A percentile compares a stretch with the other conserved stretches of the same genome.
Evolutionary conservation across 2,888 invertebrate species (phyloP).

Genomic region (Oscheius myriophilus): DNA sequence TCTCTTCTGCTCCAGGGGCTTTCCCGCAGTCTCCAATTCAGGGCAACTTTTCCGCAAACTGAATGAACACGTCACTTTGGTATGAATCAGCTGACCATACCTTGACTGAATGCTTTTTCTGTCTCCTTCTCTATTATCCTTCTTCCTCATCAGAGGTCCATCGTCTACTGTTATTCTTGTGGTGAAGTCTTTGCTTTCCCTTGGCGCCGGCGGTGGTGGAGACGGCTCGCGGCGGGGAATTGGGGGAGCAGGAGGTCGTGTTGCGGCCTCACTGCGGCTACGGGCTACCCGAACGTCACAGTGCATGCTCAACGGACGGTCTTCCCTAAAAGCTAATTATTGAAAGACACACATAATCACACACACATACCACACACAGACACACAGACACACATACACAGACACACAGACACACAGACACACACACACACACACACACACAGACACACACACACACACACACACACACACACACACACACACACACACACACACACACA

Average conservation of each 20-base stretch:
- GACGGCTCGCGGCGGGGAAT: constrained; percentile 33
- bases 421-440: no score
- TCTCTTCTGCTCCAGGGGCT: constrained; percentile 31
- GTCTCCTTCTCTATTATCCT: constrained; percentile 37
- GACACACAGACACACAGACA: no score
- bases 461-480: no score
- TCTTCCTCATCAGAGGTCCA: constrained; percentile 26
- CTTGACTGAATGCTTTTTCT: constrained; percentile 20
- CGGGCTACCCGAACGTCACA: constrained; percentile 34
- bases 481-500: no score
- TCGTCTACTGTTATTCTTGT: constrained; percentile 44
- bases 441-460: no score
- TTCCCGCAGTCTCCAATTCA: constrained; percentile 38
- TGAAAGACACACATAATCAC: no score
- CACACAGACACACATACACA: no score
- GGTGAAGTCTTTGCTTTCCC: constrained; percentile 14
- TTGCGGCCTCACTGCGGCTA: constrained; percentile 32
- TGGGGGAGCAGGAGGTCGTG: constrained; percentile 29
- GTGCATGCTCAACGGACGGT: constrained; percentile 51
- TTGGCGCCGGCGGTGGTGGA: constrained; percentile 31
- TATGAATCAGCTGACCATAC: background rate
- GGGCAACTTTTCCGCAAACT: constrained; percentile 52
- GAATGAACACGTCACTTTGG: no score
- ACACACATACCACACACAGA: no score
- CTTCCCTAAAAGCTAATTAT: constrained; percentile 26